phyloP scores from a whole-genome alignment of 2,113 vertebrate genomes.

The Gulo gulo region DNA sequence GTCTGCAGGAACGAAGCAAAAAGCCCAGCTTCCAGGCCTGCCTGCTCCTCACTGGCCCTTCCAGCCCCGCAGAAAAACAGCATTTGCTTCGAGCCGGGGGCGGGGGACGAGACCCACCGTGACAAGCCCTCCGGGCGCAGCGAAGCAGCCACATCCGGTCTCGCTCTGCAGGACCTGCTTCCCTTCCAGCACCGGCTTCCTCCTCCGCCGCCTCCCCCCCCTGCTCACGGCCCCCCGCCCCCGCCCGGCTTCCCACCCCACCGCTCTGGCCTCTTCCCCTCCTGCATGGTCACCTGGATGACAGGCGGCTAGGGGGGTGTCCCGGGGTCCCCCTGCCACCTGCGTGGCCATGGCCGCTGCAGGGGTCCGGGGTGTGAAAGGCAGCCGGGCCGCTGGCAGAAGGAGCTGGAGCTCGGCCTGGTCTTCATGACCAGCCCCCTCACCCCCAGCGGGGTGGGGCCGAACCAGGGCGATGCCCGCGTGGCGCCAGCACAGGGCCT shows the following conservation, averaged over 20 bases:
- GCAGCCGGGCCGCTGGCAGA: rapidly evolving
- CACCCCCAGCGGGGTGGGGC: background rate
- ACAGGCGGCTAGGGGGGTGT: background rate
- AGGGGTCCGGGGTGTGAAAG: background rate
- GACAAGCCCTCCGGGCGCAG: rapidly evolving
- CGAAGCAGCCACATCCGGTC: background rate
- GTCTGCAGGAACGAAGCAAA: background rate
- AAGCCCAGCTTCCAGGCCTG: background rate
- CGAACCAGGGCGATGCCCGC: rapidly evolving
- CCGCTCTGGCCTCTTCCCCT: background rate
- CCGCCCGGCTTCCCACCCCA: too few species aligned
- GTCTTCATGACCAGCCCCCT: background rate
- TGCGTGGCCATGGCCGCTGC: background rate
- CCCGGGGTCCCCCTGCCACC: background rate
- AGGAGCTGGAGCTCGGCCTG: background rate
- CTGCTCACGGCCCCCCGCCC: background rate
- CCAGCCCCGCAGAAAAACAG: background rate
- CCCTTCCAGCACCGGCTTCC: background rate
- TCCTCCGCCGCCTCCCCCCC: background rate
- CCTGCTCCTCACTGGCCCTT: background rate
- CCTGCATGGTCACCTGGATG: background rate
- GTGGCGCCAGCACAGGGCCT: rapidly evolving
- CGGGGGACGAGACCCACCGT: rapidly evolving
- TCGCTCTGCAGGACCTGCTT: background rate
- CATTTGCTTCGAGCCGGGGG: background rate